Evolutionary conservation across 2,797 vertebrate species (phyloP), one percentile per base, ranked within the genome.

Genomic region (Arnoldichthys spilopterus): DNA sequence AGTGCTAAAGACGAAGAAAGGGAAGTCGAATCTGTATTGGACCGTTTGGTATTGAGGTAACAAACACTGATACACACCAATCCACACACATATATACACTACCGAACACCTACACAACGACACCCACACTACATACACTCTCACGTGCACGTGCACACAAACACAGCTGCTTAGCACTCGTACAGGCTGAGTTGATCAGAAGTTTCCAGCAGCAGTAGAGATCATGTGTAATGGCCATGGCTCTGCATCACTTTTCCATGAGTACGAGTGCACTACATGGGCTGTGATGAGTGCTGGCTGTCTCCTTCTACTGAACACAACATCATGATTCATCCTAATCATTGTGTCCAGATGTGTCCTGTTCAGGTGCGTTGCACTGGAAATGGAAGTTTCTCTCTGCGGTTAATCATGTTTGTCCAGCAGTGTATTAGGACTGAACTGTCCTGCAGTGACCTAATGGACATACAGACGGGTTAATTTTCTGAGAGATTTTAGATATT

Each of bases 21-120:
- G 58, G 5, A 22, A 51, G 6, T 20, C 16, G 15, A 66, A 59
- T 63, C 80, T 80, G 82, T 88, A 89, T 90, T 78, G 88, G 89
- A 90, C 91, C 56, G 56, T 62, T 68, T 53, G 22, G 20, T 30
- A 56, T 71, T 72, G 66, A 58, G 53, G 37, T 45, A 68, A 30
- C 62, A 70, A 47, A 76, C 49, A 37, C 56, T 58, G 1, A 49
- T 58, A 62, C 40, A 62, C 62, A 56, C 62, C 40, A 13, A 16
- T 30, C 20, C 45, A 37, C 30, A 54, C 61, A 34, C 61, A 37
- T 30, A 40, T 47, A 75, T 24, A 76, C 30, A 40, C 37, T 8
- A 37, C 7, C 34, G 7, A 37, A 68, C 13, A 53, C n/a, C n/a
- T 30, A 71, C 40, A 49, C 66, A 72, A 49, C 54, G 4, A 45